Base-by-base conservation (phyloP, 2,888 invertebrate species). In the Tipula vernalis region DNA sequence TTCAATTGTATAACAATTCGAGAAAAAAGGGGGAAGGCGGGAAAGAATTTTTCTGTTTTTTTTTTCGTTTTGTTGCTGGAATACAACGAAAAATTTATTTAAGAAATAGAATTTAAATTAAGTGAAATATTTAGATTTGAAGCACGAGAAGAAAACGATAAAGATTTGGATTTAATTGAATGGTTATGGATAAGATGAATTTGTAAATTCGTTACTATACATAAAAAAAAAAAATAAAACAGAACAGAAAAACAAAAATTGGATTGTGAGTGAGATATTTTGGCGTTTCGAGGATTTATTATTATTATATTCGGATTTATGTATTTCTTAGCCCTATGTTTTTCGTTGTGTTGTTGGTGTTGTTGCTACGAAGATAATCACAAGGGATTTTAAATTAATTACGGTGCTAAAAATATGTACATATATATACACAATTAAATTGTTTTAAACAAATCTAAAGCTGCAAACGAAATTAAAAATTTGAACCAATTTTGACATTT, bases 131-230 rank as follows among this genome's bases (percentile, higher is more conserved):
- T 71, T 71, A 71, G 71, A 71, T 71, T 71, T 71, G 10, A 28
- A 71, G 71, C 28, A 28, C 2, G 28, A 71, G 13, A 28, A 71
- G 18, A 71, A 71, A 71, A 71, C 71, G 71, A 71, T 71, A 71
- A 71, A 71, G 71, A 71, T 71, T 71, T 71, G 71, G 71, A 71
- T 71, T 71, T 71, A 71, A 71, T 71, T 71, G 71, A 71, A 71
- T 71, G 71, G 71, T 71, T 71, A 71, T 71, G 71, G 71, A 71
- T 71, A 71, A 71, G 71, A 71, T 71, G 71, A 71, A 71, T 71
- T 71, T 71, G 71, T 71, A 71, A 71, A 71, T 71, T 71, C 71
- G 71, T 71, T 71, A 71, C 71, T 71, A 10, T 8, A 71, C 28
- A 18, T 28, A 8, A 10, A 28, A 71, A 28, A 28, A 0, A 28